Evolutionary conservation across 2,888 invertebrate species (phyloP).

Genomic region (Tillus elongatus): DNA sequence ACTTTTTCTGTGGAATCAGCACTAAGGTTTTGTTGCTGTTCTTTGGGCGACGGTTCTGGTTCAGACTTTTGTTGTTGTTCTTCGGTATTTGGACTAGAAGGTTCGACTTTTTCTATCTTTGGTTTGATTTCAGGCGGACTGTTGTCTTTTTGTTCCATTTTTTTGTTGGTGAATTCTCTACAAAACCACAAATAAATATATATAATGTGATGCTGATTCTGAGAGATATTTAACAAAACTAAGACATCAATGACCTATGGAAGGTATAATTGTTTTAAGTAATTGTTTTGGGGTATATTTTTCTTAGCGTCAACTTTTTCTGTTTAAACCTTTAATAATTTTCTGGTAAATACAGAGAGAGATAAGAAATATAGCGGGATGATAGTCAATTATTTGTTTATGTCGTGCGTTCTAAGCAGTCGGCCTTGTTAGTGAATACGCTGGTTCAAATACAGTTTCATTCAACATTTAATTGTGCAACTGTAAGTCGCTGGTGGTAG

Average conservation of each 20-base stretch:
- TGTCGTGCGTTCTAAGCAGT: background rate
- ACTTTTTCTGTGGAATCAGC: too few relatives aligned
- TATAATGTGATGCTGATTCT: background rate
- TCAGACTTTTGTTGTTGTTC: conserved; percentile 1
- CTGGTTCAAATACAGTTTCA: background rate
- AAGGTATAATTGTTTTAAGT: conserved; percentile 1
- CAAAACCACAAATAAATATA: too few relatives aligned
- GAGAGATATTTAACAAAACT: background rate
- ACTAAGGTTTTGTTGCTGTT: too few relatives aligned
- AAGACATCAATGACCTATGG: conserved; percentile 2
- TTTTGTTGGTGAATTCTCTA: background rate
- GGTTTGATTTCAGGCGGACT: conserved; percentile 1
- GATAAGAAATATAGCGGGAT: too few relatives aligned
- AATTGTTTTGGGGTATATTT: background rate
- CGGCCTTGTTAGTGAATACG: background rate
- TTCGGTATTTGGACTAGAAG: background rate
- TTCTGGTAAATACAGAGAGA: too few relatives aligned
- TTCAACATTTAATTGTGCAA: background rate
- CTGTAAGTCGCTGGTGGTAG: background rate
- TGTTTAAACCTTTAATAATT: too few relatives aligned
- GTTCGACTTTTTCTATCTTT: background rate
- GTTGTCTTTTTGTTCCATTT: background rate
- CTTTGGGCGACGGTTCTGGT: too few relatives aligned
- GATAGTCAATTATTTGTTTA: too few relatives aligned
- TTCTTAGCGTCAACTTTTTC: background rate